Base-by-base conservation (phyloP, 2,888 invertebrate genomes). In the Drosophila lutescens region DNA sequence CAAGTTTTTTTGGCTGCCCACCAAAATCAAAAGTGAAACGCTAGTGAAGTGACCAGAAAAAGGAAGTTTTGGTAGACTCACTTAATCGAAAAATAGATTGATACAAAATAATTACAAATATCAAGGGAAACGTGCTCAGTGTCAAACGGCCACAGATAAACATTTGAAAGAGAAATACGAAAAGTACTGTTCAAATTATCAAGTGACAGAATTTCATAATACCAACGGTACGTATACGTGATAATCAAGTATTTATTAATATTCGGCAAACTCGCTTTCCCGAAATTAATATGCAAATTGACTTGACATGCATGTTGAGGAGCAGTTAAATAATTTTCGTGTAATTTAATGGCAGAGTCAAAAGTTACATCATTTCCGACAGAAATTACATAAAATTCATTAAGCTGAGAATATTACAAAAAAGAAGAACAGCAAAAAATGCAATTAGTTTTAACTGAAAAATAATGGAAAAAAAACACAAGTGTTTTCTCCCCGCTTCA, bases 1-100 rank as follows among this genome's bases (percentile, higher is more conserved):
- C 53, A 65, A 55, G 50, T 60, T 71, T 87, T 85, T 88, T 76
- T 81, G 84, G 81, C 69, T 67, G 80, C 67, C 78, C 55, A 38
- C 32, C 51, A 38, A 57, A 72, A 55, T 32, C 58, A 49, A 70
- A 47, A 73, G 69, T 69, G 69, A 75, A 65, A 69, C 57, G 69
- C 59, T 68, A 78, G 65, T 73, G 55, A 65, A 74, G 86, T 86
- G 84, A 83, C 70, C 72, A 46, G 15, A 38, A 32, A 36, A 62
- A 44, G 32, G 23, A 67, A 67, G 17, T 65, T 47, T 51, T 34
- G 72, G 47, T 72, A 60, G 32, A 55, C 40, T 63, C 46, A 34
- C 43, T 38, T 1, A 20, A 34, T 20, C 10, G 1, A 15, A 0
- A 15, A 50, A 41, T 20, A 2, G 13, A 20, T 26, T 26, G 26